Conservation (phyloP, 2,113 vertebrate genomes). For the Caretta caretta region DNA sequence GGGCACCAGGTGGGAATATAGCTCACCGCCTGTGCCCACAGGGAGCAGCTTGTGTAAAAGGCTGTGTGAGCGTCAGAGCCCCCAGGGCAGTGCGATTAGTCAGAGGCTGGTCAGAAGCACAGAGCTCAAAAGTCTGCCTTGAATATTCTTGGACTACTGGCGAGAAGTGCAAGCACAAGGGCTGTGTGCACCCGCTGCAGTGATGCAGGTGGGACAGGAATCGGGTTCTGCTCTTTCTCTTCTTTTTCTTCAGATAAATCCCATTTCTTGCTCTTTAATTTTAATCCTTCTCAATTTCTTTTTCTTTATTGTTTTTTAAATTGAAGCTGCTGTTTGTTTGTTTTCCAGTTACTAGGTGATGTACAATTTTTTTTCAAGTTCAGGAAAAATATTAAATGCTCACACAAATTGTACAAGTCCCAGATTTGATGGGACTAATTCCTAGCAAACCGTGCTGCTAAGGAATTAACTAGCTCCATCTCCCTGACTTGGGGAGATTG, state of each 20-base stretch:
- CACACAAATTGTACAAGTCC: too few species aligned
- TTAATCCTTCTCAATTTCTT: not conserved
- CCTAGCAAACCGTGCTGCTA: too few species aligned
- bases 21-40: accelerated
- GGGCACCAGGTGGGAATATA: too few species aligned
- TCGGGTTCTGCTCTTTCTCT: accelerated
- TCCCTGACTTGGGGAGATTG: not conserved
- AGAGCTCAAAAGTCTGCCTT: accelerated
- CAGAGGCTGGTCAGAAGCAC: not conserved
- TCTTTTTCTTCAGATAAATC: accelerated
- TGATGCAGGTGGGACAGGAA: not conserved
- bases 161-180: not conserved
- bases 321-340: not conserved
- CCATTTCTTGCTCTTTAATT: not conserved
- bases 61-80: not conserved
- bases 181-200: accelerated
- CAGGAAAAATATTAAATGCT: not conserved
- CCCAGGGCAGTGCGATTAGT: not conserved
- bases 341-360: not conserved
- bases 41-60: not conserved
- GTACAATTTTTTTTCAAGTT: not conserved
- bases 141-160: not conserved
- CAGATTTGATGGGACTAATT: not conserved
- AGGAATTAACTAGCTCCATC: not conserved
- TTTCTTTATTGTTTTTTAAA: not conserved